Conservation (phyloP, 2,888 invertebrate genomes). For the Apamea epomidion region DNA sequence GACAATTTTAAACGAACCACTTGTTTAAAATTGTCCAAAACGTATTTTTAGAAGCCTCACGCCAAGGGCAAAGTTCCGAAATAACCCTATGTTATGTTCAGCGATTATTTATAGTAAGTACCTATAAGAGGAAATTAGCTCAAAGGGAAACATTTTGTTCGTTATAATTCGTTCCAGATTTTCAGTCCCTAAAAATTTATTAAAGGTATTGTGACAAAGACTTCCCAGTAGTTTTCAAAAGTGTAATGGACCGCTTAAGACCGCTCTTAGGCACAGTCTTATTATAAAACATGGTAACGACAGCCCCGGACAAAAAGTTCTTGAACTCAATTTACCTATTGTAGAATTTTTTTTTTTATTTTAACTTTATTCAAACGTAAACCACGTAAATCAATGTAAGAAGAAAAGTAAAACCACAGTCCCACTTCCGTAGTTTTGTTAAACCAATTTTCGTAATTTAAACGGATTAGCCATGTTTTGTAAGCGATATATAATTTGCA, state of each 20-base stretch:
- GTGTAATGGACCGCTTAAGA: background rate
- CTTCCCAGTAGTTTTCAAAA: background rate
- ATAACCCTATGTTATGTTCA: background rate
- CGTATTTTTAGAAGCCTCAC: background rate
- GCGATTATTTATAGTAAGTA: background rate
- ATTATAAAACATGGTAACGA: background rate
- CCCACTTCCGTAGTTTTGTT: background rate
- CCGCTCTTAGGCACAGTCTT: background rate
- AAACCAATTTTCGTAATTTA: slow-evolving; percentile 1
- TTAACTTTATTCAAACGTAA: background rate
- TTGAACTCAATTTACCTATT: background rate
- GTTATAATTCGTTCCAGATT: background rate
- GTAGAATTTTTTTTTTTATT: background rate
- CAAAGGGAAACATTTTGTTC: background rate
- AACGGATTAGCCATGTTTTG: background rate
- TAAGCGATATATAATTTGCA: slow-evolving; percentile 1
- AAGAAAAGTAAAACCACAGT: background rate
- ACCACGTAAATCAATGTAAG: background rate
- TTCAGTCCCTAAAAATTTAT: background rate
- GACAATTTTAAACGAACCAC: background rate
- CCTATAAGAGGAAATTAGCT: background rate
- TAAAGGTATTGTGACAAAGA: background rate
- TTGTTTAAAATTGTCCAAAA: background rate
- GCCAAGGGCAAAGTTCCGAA: background rate
- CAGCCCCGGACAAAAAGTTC: background rate